Percentiles rank a stretch among this genome's conserved stretches.
These are phyloP conservation scores for Bubalus kerabau DNA, from an alignment of 2,113 vertebrate genomes.

Conservation along the genomic window DNA sequence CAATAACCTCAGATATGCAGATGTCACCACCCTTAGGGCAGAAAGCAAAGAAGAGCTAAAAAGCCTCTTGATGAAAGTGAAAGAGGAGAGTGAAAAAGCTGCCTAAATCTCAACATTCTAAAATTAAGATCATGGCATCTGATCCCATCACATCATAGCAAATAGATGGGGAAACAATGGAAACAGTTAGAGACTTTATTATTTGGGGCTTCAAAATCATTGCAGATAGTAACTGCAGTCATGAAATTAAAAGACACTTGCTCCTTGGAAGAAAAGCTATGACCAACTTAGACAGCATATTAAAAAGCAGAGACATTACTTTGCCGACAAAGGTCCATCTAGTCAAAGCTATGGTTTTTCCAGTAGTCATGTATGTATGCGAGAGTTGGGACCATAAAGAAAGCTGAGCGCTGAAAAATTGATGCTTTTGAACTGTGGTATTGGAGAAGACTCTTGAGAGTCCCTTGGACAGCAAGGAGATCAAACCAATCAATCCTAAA, in stretches of 20 bases:
- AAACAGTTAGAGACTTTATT: neutral
- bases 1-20: neutral
- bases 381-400: neutral
- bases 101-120: neutral
- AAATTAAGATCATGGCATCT: neutral
- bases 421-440: neutral
- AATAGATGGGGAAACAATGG: neutral
- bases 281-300: neutral
- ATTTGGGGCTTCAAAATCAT: neutral
- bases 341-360: neutral
- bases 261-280: neutral
- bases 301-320: neutral
- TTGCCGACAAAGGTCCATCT: neutral
- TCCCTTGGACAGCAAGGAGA: neutral
- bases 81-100: neutral
- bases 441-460: neutral
- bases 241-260: neutral
- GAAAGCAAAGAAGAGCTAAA: neutral
- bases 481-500: neutral
- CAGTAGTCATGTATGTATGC: neutral
- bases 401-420: neutral
- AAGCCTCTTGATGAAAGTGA: neutral
- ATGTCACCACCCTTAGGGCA: neutral
- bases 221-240: neutral
- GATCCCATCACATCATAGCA: neutral